Evolutionary conservation across 1,140 invertebrate genomes (phyloP).

Genomic region (Aplysia californica): DNA sequence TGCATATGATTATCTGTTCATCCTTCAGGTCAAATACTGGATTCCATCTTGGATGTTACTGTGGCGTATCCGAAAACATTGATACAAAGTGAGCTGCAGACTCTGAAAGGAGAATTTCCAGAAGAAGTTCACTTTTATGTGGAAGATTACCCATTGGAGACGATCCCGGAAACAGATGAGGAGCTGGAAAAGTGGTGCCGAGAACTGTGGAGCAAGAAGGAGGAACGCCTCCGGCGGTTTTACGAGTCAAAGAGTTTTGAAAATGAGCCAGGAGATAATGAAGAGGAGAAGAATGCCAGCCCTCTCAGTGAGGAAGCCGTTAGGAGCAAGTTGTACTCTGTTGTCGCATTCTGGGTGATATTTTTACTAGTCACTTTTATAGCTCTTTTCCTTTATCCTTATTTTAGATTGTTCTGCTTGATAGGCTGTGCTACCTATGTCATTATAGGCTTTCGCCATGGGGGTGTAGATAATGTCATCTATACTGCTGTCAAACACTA

Average conservation of each 20-base stretch:
- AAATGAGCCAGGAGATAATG: background rate
- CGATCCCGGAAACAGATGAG: slow-evolving; percentile 36
- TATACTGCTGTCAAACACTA: slow-evolving; percentile 19
- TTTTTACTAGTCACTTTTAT: slow-evolving; percentile 35
- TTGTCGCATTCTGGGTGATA: slow-evolving; percentile 34
- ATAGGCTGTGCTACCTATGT: slow-evolving; percentile 29
- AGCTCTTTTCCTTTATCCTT: slow-evolving; percentile 9
- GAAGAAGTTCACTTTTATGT: slow-evolving; percentile 59
- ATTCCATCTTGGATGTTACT: slow-evolving; percentile 57
- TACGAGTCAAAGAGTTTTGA: slow-evolving; percentile 43
- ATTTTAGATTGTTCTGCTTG: slow-evolving; percentile 34
- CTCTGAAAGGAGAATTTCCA: slow-evolving; percentile 53
- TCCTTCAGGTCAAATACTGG: slow-evolving; percentile 50
- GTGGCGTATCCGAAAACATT: slow-evolving; percentile 56
- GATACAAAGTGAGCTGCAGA: slow-evolving; percentile 52
- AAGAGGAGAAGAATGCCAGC: background rate
- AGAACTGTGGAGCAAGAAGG: slow-evolving; percentile 53
- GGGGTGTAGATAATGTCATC: slow-evolving; percentile 34
- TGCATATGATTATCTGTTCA: slow-evolving; percentile 23
- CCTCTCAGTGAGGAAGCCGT: slow-evolving; percentile 5
- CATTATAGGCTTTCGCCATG: slow-evolving; percentile 25
- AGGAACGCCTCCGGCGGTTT: slow-evolving; percentile 47
- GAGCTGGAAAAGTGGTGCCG: slow-evolving; percentile 50
- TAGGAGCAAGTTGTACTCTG: slow-evolving; percentile 13
- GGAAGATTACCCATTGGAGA: slow-evolving; percentile 32